These are phyloP conservation scores for Setophaga kirtlandii DNA, from an alignment of 2,113 vertebrate species.

Conservation along the genomic window DNA sequence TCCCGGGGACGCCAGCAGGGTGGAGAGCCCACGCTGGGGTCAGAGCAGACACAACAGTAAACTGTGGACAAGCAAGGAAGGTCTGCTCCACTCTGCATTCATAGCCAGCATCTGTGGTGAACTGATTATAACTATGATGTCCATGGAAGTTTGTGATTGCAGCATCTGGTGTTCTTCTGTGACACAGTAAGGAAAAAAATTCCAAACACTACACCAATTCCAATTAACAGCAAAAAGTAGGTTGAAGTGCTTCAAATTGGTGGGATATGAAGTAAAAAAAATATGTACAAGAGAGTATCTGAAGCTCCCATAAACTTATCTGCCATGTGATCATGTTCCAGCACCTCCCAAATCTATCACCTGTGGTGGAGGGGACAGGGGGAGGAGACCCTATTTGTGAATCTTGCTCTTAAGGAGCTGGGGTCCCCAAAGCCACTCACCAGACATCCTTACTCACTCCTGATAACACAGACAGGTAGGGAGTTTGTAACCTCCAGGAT, in stretches of 20 bases:
- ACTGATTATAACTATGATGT: neutral
- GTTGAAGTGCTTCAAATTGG: neutral
- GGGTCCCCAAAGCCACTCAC: neutral
- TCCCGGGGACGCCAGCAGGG: fast-evolving
- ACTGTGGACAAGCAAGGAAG: neutral
- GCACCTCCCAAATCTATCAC: neutral
- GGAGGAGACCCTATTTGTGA: neutral
- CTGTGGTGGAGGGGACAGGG: neutral
- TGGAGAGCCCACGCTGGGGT: fast-evolving
- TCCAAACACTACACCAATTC: neutral
- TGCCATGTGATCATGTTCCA: neutral
- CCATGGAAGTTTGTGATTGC: neutral
- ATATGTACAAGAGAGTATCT: neutral
- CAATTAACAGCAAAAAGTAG: neutral
- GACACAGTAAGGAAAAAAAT: neutral
- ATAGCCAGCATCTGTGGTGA: neutral
- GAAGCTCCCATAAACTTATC: neutral
- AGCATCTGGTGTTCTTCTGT: neutral
- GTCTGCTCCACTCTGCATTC: neutral
- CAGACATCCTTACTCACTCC: neutral
- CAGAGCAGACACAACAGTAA: neutral
- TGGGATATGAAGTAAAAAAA: neutral
- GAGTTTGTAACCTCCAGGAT: neutral
- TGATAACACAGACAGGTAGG: neutral
- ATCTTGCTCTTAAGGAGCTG: neutral